Percentiles rank a stretch among this genome's conserved stretches.
Conservation (phyloP, 2,888 invertebrate species). For the Caenorhabditis sulstoni region DNA sequence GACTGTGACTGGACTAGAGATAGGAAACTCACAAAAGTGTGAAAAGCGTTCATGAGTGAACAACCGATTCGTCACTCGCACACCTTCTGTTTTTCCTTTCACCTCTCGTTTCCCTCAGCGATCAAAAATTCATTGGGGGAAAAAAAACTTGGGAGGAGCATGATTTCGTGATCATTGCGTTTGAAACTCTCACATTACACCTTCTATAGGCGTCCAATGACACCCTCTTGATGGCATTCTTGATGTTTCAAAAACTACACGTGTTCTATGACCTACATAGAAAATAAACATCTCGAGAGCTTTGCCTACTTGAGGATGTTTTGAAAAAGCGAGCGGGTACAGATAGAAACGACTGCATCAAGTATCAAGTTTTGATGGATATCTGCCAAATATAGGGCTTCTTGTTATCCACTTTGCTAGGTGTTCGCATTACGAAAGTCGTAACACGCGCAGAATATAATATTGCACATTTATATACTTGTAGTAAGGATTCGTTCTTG, state of each 20-base stretch:
- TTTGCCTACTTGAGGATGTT: constrained; percentile 12
- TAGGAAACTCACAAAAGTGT: neutral
- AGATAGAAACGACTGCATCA: constrained; percentile 18
- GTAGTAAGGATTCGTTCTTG: too few relatives aligned
- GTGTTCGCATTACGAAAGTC: constrained; percentile 26
- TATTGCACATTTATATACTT: too few relatives aligned
- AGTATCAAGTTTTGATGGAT: constrained; percentile 28
- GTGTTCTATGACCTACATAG: constrained; percentile 2
- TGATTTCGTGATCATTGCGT: constrained; percentile 16
- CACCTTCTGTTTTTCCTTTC: neutral
- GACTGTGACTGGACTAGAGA: neutral
- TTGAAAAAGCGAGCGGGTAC: constrained; percentile 6
- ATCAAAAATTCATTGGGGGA: constrained; percentile 40
- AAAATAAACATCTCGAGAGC: too few relatives aligned
- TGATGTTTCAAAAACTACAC: constrained; percentile 36
- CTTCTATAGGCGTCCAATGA: constrained; percentile 13
- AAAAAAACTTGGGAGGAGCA: neutral
- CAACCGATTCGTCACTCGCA: too few relatives aligned
- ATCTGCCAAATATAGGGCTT: constrained; percentile 14
- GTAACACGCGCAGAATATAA: neutral
- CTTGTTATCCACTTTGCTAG: constrained; percentile 21
- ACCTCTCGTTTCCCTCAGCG: constrained; percentile 6
- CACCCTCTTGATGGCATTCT: constrained; percentile 32
- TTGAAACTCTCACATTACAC: constrained; percentile 33
- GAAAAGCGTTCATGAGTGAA: constrained; percentile 21